These are phyloP conservation scores for Apis mellifera DNA, from an alignment of 1,140 invertebrate species.

Conservation along the genomic window DNA sequence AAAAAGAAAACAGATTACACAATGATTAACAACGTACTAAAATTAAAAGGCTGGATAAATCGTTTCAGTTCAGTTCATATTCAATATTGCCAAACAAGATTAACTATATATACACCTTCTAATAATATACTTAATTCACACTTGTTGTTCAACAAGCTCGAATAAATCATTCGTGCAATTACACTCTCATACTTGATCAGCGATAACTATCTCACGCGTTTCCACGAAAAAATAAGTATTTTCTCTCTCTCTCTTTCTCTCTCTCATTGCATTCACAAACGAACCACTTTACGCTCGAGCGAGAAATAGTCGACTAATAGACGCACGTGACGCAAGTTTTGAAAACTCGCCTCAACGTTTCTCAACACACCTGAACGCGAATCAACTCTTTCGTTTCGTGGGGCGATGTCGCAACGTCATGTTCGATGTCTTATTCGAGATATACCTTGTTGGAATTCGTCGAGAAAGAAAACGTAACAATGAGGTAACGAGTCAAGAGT, in stretches of 20 bases:
- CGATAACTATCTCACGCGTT: neutral
- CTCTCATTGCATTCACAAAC: neutral
- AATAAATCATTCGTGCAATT: too few relatives aligned
- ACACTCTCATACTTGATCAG: too few relatives aligned
- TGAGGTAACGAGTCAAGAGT: neutral
- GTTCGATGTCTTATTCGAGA: conserved; percentile 1
- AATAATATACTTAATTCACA: too few relatives aligned
- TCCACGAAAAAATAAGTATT: too few relatives aligned
- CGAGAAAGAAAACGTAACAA: neutral
- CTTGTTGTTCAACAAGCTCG: too few relatives aligned
- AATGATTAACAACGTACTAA: too few relatives aligned
- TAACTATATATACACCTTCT: too few relatives aligned
- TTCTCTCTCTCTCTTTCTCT: too few relatives aligned
- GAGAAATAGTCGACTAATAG: conserved; percentile 17
- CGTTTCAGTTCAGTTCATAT: too few relatives aligned
- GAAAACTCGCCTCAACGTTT: conserved; percentile 26
- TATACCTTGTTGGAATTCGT: neutral
- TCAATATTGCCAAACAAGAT: too few relatives aligned
- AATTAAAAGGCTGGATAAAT: too few relatives aligned
- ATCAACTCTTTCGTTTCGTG: neutral
- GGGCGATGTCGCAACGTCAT: neutral
- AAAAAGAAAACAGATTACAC: too few relatives aligned
- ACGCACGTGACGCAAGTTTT: neutral
- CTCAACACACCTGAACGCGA: conserved; percentile 30
- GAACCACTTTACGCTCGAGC: neutral